phyloP scores from a whole-genome alignment of 2,113 vertebrate species.

The Nanorana parkeri region DNA sequence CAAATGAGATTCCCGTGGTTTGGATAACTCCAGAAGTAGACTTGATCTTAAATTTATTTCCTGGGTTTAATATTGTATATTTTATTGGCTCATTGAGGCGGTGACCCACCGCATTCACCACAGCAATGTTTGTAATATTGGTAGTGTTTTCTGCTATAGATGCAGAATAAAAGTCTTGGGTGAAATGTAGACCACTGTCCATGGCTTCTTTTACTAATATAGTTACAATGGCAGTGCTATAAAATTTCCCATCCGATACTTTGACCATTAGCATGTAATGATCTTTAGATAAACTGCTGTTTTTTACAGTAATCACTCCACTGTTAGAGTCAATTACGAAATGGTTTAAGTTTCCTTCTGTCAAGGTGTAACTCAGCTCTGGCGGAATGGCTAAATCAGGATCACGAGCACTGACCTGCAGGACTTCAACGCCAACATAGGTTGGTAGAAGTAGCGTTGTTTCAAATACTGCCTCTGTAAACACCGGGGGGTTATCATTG shows the following conservation, averaged over 20 bases:
- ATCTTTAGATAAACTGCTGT: slow-evolving; percentile 89
- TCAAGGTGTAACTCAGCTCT: slow-evolving; percentile 86
- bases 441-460: slow-evolving; percentile 90
- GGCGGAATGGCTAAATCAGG: slow-evolving; percentile 86
- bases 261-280: slow-evolving; percentile 86
- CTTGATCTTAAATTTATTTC: slow-evolving; percentile 89
- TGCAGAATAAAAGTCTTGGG: slow-evolving; percentile 84
- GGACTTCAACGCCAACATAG: slow-evolving; percentile 88
- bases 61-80: slow-evolving; percentile 91
- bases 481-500: slow-evolving; percentile 92
- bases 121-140: slow-evolving; percentile 88
- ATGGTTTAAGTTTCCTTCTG: slow-evolving; percentile 83
- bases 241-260: slow-evolving; percentile 95
- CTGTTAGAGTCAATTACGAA: slow-evolving; percentile 84
- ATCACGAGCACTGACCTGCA: slow-evolving; percentile 88
- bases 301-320: slow-evolving; percentile 87
- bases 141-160: slow-evolving; percentile 89
- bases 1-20: slow-evolving; percentile 89
- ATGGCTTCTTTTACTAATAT: slow-evolving; percentile 87
- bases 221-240: slow-evolving; percentile 85
- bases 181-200: slow-evolving; percentile 92
- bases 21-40: slow-evolving; percentile 93
- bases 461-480: slow-evolving; percentile 88
- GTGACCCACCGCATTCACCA: slow-evolving; percentile 92
- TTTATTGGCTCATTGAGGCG: slow-evolving; percentile 92